Conservation (phyloP, 2,797 vertebrate species). For the Champsocephalus esox region DNA sequence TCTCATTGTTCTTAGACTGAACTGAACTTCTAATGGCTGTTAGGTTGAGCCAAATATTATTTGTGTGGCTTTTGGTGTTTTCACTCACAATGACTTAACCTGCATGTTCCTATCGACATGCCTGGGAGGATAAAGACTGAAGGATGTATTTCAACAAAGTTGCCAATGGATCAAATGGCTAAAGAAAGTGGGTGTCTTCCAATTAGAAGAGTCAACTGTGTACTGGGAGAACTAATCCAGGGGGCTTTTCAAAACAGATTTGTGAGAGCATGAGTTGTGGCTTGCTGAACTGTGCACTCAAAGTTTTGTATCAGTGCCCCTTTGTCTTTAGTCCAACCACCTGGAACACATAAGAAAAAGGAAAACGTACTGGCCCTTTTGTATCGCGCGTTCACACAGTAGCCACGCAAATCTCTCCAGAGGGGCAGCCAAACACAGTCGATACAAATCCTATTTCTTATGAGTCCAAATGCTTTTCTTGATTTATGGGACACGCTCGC, state of each 20-base stretch:
- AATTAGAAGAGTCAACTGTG: constrained; percentile 78
- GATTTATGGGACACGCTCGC: constrained; percentile 77
- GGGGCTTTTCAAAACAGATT: constrained; percentile 72
- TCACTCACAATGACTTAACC: constrained; percentile 47
- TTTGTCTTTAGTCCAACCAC: constrained; percentile 76
- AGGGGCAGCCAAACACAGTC: constrained; percentile 76
- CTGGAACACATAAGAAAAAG: constrained; percentile 71
- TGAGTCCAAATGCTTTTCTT: constrained; percentile 77
- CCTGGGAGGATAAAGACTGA: constrained; percentile 60
- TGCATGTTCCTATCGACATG: constrained; percentile 52
- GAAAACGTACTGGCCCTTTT: constrained; percentile 35
- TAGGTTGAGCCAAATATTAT: constrained; percentile 13
- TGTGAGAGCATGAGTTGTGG: constrained; percentile 71
- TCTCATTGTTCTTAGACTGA: not conserved
- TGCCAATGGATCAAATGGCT: constrained; percentile 69
- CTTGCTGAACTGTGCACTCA: constrained; percentile 73
- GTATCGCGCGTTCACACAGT: constrained; percentile 47
- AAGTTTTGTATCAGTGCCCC: constrained; percentile 76
- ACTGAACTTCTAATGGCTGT: constrained; percentile 17
- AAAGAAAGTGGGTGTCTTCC: constrained; percentile 71
- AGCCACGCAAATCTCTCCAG: constrained; percentile 71
- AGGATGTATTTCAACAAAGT: constrained; percentile 61
- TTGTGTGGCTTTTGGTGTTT: constrained; percentile 29
- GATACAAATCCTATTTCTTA: constrained; percentile 84
- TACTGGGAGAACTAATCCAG: constrained; percentile 77